These are phyloP conservation scores for Phasia obesa DNA, from an alignment of 2,888 invertebrate genomes.

Conservation along the genomic window DNA sequence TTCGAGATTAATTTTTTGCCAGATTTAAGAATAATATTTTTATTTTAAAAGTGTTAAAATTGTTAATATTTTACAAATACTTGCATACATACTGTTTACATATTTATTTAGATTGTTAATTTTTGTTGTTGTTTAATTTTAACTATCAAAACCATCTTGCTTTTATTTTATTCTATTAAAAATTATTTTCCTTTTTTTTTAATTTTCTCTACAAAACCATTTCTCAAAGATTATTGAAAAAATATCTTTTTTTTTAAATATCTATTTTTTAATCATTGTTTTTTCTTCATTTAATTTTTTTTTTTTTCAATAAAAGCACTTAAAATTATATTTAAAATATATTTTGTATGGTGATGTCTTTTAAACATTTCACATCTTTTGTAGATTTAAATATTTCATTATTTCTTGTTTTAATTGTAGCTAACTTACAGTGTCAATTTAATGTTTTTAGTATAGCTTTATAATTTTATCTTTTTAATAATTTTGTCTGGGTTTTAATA, in stretches of 20 bases:
- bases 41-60: neutral
- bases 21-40: neutral
- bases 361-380: constrained; percentile 68
- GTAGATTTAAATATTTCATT: constrained; percentile 56
- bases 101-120: neutral
- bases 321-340: constrained; percentile 70
- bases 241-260: constrained; percentile 44
- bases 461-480: constrained; percentile 18
- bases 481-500: constrained; percentile 22
- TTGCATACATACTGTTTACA: neutral
- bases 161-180: constrained; percentile 1
- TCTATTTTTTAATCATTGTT: constrained; percentile 21
- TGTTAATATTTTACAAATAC: neutral
- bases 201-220: constrained; percentile 46
- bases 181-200: constrained; percentile 20
- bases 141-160: constrained; percentile 57
- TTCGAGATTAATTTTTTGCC: too few species aligned
- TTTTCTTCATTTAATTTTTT: constrained; percentile 28
- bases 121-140: constrained; percentile 22
- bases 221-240: constrained; percentile 62
- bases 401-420: constrained; percentile 26
- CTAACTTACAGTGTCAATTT: constrained; percentile 43
- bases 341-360: constrained; percentile 57
- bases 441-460: neutral
- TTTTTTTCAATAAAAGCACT: constrained; percentile 65